Conservation (phyloP, 2,113 vertebrate species). For the Gobius niger region DNA sequence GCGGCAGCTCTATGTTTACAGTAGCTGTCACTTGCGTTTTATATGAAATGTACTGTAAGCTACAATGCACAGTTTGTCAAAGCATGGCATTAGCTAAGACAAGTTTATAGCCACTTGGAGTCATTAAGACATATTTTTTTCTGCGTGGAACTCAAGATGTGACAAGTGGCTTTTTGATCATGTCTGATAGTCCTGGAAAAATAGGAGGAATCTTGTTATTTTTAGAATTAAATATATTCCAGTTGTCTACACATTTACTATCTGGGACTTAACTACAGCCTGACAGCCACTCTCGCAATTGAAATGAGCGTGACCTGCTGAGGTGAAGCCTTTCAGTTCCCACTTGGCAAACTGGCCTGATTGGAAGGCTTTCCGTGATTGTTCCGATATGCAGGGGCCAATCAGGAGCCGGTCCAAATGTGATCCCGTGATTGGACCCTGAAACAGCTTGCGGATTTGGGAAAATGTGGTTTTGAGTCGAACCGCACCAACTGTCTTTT, state of each 20-base stretch:
- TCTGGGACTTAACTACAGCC: constrained; percentile 2
- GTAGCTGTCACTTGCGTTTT: neutral
- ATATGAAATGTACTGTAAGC: neutral
- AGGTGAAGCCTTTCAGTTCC: constrained; percentile 46
- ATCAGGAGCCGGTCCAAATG: constrained; percentile 45
- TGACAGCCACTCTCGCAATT: constrained; percentile 40
- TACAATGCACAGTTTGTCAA: neutral
- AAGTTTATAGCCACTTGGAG: neutral
- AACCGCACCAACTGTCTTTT: constrained; percentile 2
- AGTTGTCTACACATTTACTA: neutral
- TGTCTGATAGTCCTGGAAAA: neutral
- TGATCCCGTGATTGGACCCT: constrained; percentile 34
- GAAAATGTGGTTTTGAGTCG: constrained; percentile 19
- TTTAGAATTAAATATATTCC: neutral
- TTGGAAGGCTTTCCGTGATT: constrained; percentile 58
- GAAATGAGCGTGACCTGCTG: constrained; percentile 56
- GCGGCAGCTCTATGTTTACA: neutral
- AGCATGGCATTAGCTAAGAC: neutral
- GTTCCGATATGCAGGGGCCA: constrained; percentile 42
- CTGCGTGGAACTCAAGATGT: neutral
- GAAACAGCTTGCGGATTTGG: constrained; percentile 24
- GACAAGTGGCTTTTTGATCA: neutral
- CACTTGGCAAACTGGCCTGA: constrained; percentile 45
- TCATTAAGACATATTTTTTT: neutral
- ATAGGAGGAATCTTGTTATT: neutral